phyloP scores from a whole-genome alignment of 92 coral and sea anemone genomes.

The Galaxea fascicularis region DNA sequence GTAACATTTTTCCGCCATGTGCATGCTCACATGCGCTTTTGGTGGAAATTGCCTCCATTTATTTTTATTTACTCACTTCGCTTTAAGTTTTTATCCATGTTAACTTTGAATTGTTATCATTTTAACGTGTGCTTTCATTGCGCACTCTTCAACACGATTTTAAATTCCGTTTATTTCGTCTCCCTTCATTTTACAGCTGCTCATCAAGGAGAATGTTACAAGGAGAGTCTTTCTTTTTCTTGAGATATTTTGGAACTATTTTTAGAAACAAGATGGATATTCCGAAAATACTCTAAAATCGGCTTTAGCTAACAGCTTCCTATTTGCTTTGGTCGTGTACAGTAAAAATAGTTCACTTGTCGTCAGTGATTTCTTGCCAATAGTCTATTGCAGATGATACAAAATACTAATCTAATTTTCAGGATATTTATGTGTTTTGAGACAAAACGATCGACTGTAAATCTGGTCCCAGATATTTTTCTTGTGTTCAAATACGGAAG shows the following conservation, averaged over 20 bases:
- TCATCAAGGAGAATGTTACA: not conserved
- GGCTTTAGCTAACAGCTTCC: not conserved
- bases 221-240: not conserved
- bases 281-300: not conserved
- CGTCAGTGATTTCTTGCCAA: not conserved
- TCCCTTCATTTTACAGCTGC: not conserved
- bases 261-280: not conserved
- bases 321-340: not conserved
- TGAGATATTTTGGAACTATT: conserved; percentile 4
- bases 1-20: not conserved
- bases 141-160: not conserved
- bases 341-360: not conserved
- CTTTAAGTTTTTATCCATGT: not conserved
- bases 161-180: not conserved
- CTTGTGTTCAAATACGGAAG: not conserved
- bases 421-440: conserved; percentile 30
- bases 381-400: not conserved
- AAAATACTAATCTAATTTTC: not conserved
- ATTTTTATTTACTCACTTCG: not conserved
- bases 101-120: conserved; percentile 7
- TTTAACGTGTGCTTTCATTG: not conserved
- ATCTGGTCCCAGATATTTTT: conserved; percentile 37
- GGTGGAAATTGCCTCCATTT: not conserved
- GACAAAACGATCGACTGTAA: conserved; percentile 38
- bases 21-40: not conserved